Conservation (phyloP, 2,888 invertebrate genomes). For the Malacosoma neustria region DNA sequence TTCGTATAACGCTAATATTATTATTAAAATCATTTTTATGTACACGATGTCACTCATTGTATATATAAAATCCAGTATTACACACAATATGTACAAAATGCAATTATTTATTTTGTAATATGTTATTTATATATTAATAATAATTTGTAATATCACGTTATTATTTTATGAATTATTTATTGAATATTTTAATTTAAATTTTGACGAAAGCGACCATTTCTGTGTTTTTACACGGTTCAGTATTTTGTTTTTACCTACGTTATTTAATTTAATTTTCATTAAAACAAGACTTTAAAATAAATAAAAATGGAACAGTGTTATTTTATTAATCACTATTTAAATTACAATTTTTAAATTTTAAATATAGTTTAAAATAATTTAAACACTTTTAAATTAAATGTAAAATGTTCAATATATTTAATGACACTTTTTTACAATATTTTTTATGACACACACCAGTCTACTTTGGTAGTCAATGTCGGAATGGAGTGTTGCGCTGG, state of each 20-base stretch:
- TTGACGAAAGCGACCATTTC: too few relatives aligned
- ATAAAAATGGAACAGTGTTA: too few relatives aligned
- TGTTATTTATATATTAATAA: too few relatives aligned
- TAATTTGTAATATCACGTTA: conserved; percentile 5
- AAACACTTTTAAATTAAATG: too few relatives aligned
- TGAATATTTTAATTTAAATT: too few relatives aligned
- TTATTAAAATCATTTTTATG: conserved; percentile 19
- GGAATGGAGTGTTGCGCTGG: conserved; percentile 43
- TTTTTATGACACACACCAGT: conserved; percentile 17
- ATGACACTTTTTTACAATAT: conserved; percentile 1
- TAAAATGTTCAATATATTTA: too few relatives aligned
- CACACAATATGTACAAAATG: conserved; percentile 2
- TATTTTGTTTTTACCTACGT: too few relatives aligned
- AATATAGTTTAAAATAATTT: not conserved
- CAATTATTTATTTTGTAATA: not conserved
- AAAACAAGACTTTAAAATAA: too few relatives aligned
- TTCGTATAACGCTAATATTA: conserved; percentile 19
- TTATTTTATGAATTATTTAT: too few relatives aligned
- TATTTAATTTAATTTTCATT: too few relatives aligned
- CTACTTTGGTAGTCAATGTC: conserved; percentile 28
- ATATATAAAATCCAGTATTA: too few relatives aligned
- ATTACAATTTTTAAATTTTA: not conserved
- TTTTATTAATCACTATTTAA: not conserved
- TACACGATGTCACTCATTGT: not conserved
- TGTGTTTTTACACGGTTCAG: too few relatives aligned